phyloP scores from a whole-genome alignment of 2,113 vertebrate genomes.

The Lophochroa leadbeateri region DNA sequence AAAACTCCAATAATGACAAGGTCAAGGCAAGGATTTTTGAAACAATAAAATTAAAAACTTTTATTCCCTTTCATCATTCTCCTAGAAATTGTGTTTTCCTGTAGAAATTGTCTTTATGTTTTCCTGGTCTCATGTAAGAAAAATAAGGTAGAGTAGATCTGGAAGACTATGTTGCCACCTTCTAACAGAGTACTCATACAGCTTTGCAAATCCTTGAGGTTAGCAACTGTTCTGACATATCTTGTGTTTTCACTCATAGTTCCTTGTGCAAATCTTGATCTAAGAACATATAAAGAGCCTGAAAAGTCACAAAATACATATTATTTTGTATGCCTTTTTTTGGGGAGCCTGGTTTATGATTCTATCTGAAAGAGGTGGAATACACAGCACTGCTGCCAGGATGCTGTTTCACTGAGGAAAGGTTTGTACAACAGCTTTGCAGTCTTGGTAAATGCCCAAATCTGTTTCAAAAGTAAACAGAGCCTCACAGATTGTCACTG shows the following conservation, averaged over 20 bases:
- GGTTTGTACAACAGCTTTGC: background rate
- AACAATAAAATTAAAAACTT: background rate
- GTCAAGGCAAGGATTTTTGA: background rate
- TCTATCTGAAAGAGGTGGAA: background rate
- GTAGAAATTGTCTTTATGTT: background rate
- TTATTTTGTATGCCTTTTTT: background rate
- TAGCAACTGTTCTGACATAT: background rate
- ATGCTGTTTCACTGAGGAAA: background rate
- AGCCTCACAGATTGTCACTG: background rate
- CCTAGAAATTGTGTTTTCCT: background rate
- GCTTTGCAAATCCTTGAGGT: background rate
- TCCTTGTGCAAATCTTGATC: background rate
- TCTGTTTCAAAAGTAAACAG: background rate
- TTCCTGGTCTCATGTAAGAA: background rate
- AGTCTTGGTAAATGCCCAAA: background rate
- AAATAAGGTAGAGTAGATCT: background rate
- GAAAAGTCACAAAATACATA: background rate
- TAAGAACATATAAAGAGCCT: background rate
- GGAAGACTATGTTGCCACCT: background rate
- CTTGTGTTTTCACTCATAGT: background rate
- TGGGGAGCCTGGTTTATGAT: background rate
- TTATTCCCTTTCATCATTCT: background rate
- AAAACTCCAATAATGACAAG: background rate
- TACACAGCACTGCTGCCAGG: background rate
- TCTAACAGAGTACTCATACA: background rate